Conservation (phyloP, 1,140 invertebrate genomes). For the Bursaphelenchus mucronatus region DNA sequence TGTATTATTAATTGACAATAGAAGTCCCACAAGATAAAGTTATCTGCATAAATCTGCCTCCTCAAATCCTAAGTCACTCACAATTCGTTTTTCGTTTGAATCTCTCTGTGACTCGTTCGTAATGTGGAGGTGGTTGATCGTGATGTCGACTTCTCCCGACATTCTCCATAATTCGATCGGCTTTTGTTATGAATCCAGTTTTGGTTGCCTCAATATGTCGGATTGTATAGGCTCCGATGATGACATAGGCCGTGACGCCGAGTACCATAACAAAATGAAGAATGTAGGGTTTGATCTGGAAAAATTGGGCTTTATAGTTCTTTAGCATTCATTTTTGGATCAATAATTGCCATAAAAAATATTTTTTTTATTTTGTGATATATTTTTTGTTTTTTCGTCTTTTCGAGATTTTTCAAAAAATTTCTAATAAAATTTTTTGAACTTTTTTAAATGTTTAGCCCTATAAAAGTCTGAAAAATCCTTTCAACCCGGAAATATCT, state of each 20-base stretch:
- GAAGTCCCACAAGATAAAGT: too few relatives aligned
- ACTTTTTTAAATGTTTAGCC: too few relatives aligned
- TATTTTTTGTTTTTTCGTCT: too few relatives aligned
- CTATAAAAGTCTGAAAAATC: too few relatives aligned
- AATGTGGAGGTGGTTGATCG: background rate
- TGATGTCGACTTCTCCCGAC: background rate
- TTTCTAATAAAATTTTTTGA: too few relatives aligned
- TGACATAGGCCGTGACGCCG: constrained; percentile 25
- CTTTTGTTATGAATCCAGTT: constrained; percentile 16
- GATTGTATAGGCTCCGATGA: constrained; percentile 27
- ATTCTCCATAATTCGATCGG: constrained; percentile 16
- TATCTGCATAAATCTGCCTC: too few relatives aligned
- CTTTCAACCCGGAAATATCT: too few relatives aligned
- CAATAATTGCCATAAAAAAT: background rate
- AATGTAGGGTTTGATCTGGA: constrained; percentile 31
- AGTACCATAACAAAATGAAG: constrained; percentile 24
- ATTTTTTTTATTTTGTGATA: too few relatives aligned
- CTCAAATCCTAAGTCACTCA: constrained; percentile 6
- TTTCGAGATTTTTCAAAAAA: too few relatives aligned
- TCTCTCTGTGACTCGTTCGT: constrained; percentile 9
- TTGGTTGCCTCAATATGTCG: constrained; percentile 24
- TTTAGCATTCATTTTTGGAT: background rate
- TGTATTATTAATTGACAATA: too few relatives aligned
- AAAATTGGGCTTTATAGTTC: background rate
- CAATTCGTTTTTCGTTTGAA: constrained; percentile 20